phyloP scores from a whole-genome alignment of 1,140 invertebrate genomes.

The Bombus breviceps region DNA sequence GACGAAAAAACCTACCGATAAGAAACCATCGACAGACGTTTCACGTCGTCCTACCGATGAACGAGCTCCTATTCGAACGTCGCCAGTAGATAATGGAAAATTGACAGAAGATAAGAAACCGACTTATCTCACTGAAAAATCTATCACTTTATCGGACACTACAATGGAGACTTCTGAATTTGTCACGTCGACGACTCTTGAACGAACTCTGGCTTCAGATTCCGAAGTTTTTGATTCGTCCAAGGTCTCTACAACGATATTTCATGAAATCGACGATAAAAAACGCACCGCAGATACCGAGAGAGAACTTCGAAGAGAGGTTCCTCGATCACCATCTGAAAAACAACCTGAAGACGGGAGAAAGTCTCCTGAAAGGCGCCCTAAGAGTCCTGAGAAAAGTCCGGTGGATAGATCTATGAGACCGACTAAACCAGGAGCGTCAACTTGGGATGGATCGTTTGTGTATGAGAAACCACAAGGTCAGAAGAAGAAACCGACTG shows the following conservation, averaged over 20 bases:
- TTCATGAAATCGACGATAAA: background rate
- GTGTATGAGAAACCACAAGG: slow-evolving; percentile 73
- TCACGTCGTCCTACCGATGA: background rate
- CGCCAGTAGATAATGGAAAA: background rate
- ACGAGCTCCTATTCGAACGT: background rate
- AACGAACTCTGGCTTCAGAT: slow-evolving; percentile 14
- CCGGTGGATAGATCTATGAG: slow-evolving; percentile 29
- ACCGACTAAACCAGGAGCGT: slow-evolving; percentile 77
- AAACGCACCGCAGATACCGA: background rate
- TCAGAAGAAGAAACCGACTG: background rate
- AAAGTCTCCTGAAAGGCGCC: too few species aligned
- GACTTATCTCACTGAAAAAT: slow-evolving; percentile 17
- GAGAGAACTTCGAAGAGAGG: background rate
- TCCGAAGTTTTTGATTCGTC: slow-evolving; percentile 19
- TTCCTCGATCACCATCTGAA: background rate
- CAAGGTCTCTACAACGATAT: slow-evolving; percentile 14
- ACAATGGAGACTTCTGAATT: slow-evolving; percentile 37
- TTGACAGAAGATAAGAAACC: slow-evolving; percentile 4
- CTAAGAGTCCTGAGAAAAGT: background rate
- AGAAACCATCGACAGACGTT: background rate
- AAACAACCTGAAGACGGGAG: background rate
- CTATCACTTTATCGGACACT: slow-evolving; percentile 30
- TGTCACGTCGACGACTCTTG: slow-evolving; percentile 34
- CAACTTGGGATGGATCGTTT: slow-evolving; percentile 83
- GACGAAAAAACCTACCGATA: slow-evolving; percentile 6